Evolutionary conservation across 2,797 vertebrate species (phyloP).

Genomic region (Sebastes ruberrimus): DNA sequence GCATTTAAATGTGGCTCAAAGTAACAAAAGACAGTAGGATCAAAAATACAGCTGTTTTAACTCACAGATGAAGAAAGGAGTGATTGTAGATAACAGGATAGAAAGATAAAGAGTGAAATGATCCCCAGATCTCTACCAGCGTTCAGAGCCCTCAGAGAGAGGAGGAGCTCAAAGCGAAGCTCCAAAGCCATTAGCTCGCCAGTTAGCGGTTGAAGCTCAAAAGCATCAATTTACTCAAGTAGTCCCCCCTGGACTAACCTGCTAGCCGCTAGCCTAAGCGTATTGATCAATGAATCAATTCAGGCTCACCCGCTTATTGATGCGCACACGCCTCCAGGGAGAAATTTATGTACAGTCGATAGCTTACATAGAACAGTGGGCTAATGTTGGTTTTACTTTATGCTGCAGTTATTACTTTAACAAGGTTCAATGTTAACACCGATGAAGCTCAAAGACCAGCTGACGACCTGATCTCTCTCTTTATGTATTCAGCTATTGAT

Average conservation of each 20-base stretch:
- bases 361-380: constrained; percentile 11
- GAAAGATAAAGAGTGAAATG: neutral
- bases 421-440: neutral
- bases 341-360: constrained; percentile 30
- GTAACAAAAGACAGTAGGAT: neutral
- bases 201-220: constrained; percentile 28
- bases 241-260: constrained; percentile 65
- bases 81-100: neutral
- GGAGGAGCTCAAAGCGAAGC: constrained; percentile 18
- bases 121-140: neutral
- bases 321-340: constrained; percentile 42
- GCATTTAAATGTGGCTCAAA: neutral
- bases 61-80: neutral
- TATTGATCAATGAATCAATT: constrained; percentile 70
- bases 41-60: neutral
- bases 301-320: constrained; percentile 60
- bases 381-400: constrained; percentile 21
- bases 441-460: neutral
- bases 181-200: constrained; percentile 46
- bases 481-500: constrained; percentile 1
- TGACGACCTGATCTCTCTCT: constrained; percentile 12
- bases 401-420: constrained; percentile 38
- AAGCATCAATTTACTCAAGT: constrained; percentile 63
- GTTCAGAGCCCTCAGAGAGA: constrained; percentile 13
- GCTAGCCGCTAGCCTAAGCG: constrained; percentile 48